Evolutionary conservation across 2,888 invertebrate species (phyloP), one percentile per base, ranked within the genome.

Genomic region (Ormyrus rosae): DNA sequence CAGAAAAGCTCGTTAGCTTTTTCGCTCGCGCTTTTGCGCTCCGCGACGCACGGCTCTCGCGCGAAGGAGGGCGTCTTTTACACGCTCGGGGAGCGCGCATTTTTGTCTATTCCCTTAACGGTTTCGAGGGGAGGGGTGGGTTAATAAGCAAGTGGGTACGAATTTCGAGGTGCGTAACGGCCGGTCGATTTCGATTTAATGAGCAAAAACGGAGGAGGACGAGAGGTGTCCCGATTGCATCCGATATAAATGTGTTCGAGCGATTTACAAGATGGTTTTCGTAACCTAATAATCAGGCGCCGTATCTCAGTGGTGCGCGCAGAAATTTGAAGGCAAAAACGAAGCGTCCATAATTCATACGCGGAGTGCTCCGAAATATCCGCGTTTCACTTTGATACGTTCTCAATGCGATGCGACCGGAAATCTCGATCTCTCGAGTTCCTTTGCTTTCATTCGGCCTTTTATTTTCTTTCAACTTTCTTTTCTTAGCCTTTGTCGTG

Each of bases 321-420:
- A 6, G 13, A 10, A 11, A 2, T 13, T 9, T n/a, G 8, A 11
- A 67, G 2, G 11, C 13, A 74, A 68, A 61, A 69, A 48, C 67
- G 53, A 8, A 9, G n/a, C 46, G 9, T 11, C 51, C 56, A 13
- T 68, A 75, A 75, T 53, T 68, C 61, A 67, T 68, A n/a, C 9
- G 13, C 13, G 5, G 50, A 19, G 19, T 63, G 7, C 63, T 6
- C 6, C 48, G 11, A 7, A 65, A 55, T 34, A 58, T 48, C 65
- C 65, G 34, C 65, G 7, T 58, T 34, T 56, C 11, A 34, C 73
- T 56, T 58, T 58, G 74, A 65, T 48, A 48, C n/a, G 56, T 48
- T 13, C 55, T 61, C 45, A 19, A 19, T 19, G 19, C 19, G 19
- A 19, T 19, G 19, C 19, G 19, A 19, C 19, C 19, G 19, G 19